Evolutionary conservation across 2,113 vertebrate genomes (phyloP).

Genomic region (Ammospiza nelsoni): DNA sequence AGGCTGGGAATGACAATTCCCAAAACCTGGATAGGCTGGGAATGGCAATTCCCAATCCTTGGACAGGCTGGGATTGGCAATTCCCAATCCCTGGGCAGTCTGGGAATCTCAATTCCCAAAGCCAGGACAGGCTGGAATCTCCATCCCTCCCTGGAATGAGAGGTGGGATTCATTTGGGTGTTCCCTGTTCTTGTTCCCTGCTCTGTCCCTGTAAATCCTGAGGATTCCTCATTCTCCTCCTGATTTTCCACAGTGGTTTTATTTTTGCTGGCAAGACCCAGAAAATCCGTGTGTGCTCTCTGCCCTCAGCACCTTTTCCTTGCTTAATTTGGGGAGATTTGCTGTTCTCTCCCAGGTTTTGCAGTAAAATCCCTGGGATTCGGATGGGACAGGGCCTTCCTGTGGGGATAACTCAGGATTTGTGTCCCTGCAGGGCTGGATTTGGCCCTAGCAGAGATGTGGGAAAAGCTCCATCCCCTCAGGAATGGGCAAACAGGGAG

Average conservation of each 20-base stretch:
- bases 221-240: not conserved
- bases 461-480: not conserved
- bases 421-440: not conserved
- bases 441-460: not conserved
- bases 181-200: not conserved
- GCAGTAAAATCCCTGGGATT: not conserved
- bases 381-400: accelerated
- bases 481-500: not conserved
- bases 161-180: accelerated
- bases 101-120: not conserved
- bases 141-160: not conserved
- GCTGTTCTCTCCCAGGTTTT: not conserved
- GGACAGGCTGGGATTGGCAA: not conserved
- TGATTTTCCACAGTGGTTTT: not conserved
- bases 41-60: not conserved
- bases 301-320: not conserved
- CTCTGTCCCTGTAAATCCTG: not conserved
- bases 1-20: not conserved
- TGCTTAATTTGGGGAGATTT: not conserved
- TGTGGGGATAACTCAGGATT: not conserved
- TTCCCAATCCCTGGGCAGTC: accelerated
- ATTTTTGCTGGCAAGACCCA: not conserved
- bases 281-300: accelerated
- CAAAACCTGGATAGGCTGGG: not conserved
- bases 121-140: not conserved